Percentiles rank a stretch among this genome's conserved stretches.
These are phyloP conservation scores for Ethmia dodecea DNA, from an alignment of 2,888 invertebrate species.

Conservation along the genomic window DNA sequence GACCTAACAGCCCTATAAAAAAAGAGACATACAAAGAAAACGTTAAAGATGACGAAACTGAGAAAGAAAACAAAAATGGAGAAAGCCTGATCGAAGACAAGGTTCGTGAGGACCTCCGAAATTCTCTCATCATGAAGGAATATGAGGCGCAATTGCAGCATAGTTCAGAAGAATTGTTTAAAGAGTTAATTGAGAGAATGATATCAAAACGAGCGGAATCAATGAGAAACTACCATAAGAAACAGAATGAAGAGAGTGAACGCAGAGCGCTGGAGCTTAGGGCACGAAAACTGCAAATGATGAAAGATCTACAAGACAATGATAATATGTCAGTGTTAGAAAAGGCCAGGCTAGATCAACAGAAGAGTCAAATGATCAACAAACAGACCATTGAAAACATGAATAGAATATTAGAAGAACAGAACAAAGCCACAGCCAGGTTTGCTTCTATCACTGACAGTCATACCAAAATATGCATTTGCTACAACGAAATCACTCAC, in stretches of 20 bases:
- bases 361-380: slow-evolving; percentile 62
- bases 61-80: slow-evolving; percentile 29
- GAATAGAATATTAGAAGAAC: slow-evolving; percentile 69
- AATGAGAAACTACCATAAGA: slow-evolving; percentile 44
- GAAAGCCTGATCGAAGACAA: slow-evolving; percentile 49
- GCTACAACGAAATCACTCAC: slow-evolving; percentile 73
- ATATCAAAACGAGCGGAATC: slow-evolving; percentile 46
- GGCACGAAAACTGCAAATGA: slow-evolving; percentile 50
- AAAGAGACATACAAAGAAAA: slow-evolving; percentile 29
- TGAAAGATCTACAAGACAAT: slow-evolving; percentile 64
- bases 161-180: slow-evolving; percentile 42
- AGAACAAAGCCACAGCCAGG: slow-evolving; percentile 58
- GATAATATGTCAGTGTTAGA: slow-evolving; percentile 66
- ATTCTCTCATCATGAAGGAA: slow-evolving; percentile 50
- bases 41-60: slow-evolving; percentile 10
- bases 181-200: slow-evolving; percentile 54
- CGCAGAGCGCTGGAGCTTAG: slow-evolving; percentile 60
- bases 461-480: slow-evolving; percentile 74
- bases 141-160: slow-evolving; percentile 48
- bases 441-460: slow-evolving; percentile 77
- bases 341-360: slow-evolving; percentile 65
- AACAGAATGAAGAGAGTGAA: slow-evolving; percentile 53
- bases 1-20: slow-evolving; percentile 47
- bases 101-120: slow-evolving; percentile 49
- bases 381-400: slow-evolving; percentile 64